Percentiles rank a stretch among this genome's conserved stretches.
Conservation (phyloP, 1,140 invertebrate species). For the Meloidogyne chitwoodi region DNA sequence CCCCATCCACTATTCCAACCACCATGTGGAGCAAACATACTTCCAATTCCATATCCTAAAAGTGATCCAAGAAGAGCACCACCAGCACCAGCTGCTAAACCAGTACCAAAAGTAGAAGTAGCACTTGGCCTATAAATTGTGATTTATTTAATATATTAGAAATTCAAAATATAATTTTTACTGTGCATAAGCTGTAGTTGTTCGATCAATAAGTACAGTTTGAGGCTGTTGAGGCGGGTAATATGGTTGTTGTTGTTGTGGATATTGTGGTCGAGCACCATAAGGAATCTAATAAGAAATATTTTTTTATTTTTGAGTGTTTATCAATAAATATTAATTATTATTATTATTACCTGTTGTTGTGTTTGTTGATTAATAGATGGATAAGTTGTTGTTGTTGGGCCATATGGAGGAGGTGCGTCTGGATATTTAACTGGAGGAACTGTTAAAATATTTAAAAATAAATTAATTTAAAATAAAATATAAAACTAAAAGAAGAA, state of each 20-base stretch:
- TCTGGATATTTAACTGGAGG: constrained; percentile 38
- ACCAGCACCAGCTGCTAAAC: constrained; percentile 1
- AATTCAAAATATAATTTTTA: not conserved
- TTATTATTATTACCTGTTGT: constrained; percentile 5
- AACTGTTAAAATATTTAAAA: constrained; percentile 9
- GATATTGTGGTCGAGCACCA: not conserved
- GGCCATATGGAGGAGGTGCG: constrained; percentile 24
- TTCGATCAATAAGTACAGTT: constrained; percentile 44
- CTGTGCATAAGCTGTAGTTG: constrained; percentile 17
- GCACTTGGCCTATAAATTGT: not conserved
- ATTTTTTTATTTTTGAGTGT: no score
- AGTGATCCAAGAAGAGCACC: constrained; percentile 29
- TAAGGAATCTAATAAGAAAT: not conserved
- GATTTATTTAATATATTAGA: not conserved
- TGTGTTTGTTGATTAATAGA: not conserved
- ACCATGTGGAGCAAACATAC: constrained; percentile 39
- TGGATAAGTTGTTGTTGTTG: not conserved
- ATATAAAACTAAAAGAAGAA: not conserved
- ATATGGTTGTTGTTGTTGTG: constrained; percentile 10
- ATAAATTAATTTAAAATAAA: not conserved
- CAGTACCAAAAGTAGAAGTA: constrained; percentile 9
- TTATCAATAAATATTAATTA: no score
- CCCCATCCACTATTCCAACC: constrained; percentile 27
- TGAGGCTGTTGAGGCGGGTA: constrained; percentile 18
- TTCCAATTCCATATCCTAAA: constrained; percentile 42